These are phyloP conservation scores for Onychomys arenicola DNA, from an alignment of 2,797 vertebrate genomes.

Conservation along the genomic window DNA sequence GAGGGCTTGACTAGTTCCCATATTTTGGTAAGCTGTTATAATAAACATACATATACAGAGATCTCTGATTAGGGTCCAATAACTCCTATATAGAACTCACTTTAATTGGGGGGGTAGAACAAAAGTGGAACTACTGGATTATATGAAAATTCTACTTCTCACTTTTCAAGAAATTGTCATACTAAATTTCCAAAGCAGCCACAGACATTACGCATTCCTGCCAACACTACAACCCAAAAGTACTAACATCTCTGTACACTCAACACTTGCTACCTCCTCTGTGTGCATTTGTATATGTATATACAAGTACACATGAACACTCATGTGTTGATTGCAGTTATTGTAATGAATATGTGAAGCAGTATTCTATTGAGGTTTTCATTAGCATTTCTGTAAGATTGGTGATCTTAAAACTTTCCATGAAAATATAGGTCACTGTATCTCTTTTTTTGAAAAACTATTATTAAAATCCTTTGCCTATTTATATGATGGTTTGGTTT, in stretches of 20 bases:
- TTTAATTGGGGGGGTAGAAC: background rate
- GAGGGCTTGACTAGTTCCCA: background rate
- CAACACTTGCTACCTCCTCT: background rate
- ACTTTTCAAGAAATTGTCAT: background rate
- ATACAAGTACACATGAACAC: no score
- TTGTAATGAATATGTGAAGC: background rate
- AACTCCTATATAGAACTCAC: background rate
- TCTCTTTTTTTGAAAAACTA: background rate
- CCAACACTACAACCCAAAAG: background rate
- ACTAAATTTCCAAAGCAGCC: background rate
- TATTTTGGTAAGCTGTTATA: background rate
- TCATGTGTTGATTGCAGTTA: background rate
- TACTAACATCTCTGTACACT: background rate
- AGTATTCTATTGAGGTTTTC: background rate
- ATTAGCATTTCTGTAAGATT: background rate
- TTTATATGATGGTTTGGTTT: background rate
- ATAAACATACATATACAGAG: background rate
- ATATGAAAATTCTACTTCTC: background rate
- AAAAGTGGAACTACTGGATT: background rate
- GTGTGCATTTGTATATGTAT: background rate
- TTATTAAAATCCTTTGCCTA: background rate
- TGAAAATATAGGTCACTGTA: background rate
- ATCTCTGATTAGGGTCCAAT: background rate
- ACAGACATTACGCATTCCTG: background rate
- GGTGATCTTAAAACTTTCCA: background rate